phyloP scores from a whole-genome alignment of 2,888 invertebrate species.

The Dastarcus helophoroides region DNA sequence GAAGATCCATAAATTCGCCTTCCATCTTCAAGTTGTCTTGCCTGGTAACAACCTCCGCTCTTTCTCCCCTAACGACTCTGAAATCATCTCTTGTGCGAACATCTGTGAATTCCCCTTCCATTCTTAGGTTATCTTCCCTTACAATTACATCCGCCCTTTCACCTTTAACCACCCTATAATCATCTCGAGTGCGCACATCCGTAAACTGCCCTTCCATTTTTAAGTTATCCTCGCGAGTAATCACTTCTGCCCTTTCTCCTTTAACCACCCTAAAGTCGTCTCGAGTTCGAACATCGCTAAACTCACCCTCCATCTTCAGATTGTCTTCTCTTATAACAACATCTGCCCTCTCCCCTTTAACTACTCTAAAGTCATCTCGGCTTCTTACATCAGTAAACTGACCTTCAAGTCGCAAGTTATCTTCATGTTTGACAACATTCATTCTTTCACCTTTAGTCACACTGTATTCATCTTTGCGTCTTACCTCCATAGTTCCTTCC shows the following conservation, averaged over 20 bases:
- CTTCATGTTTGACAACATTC: conserved; percentile 39
- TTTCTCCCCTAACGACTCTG: conserved; percentile 44
- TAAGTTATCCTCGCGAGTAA: conserved; percentile 26
- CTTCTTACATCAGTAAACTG: conserved; percentile 40
- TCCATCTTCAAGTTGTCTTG: conserved; percentile 60
- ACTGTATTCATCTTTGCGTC: conserved; percentile 41
- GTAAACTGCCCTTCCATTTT: conserved; percentile 28
- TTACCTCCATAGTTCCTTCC: conserved; percentile 35
- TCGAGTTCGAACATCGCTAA: no score
- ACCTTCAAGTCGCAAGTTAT: conserved; percentile 46
- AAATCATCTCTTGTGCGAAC: conserved; percentile 45
- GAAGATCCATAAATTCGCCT: conserved; percentile 38
- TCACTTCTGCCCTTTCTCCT: conserved; percentile 27
- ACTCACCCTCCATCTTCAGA: conserved; percentile 53
- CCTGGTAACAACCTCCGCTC: conserved; percentile 46
- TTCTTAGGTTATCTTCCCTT: conserved; percentile 55
- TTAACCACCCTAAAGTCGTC: conserved; percentile 41
- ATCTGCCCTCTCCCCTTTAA: conserved; percentile 49
- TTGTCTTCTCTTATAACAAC: conserved; percentile 54
- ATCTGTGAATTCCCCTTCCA: conserved; percentile 52
- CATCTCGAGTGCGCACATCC: conserved; percentile 36
- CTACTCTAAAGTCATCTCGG: conserved; percentile 43
- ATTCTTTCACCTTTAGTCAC: conserved; percentile 49
- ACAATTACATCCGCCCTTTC: conserved; percentile 50
- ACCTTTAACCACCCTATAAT: conserved; percentile 44